Percentiles rank a stretch among this genome's conserved stretches.
Conservation (phyloP, 2,888 invertebrate genomes). For the Bombylius major region DNA sequence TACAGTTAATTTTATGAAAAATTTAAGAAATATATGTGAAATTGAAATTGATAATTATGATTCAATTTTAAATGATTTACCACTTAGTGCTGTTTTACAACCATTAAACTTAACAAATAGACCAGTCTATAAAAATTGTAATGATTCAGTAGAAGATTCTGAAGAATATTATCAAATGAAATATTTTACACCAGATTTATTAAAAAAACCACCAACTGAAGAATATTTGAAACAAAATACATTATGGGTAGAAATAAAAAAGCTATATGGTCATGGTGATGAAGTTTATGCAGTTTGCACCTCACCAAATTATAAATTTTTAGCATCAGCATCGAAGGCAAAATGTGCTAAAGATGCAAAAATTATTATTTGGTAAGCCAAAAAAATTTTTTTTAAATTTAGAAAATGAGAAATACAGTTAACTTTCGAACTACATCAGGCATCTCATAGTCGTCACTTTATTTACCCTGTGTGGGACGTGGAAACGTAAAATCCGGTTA, state of each 20-base stretch:
- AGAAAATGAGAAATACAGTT: no score
- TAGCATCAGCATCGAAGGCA: slow-evolving; percentile 84
- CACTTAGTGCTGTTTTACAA: slow-evolving; percentile 80
- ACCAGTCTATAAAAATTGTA: slow-evolving; percentile 56
- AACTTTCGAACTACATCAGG: not conserved
- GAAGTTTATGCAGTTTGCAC: slow-evolving; percentile 77
- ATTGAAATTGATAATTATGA: slow-evolving; percentile 24
- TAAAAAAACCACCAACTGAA: slow-evolving; percentile 65
- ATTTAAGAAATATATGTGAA: slow-evolving; percentile 49
- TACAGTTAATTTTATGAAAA: slow-evolving; percentile 70
- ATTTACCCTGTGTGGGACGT: not conserved
- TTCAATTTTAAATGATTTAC: slow-evolving; percentile 27
- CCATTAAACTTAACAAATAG: slow-evolving; percentile 93
- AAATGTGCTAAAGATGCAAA: slow-evolving; percentile 68
- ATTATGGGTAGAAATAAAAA: slow-evolving; percentile 91
- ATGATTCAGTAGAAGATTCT: no score
- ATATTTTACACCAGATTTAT: slow-evolving; percentile 43
- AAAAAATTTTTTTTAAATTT: not conserved
- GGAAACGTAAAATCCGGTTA: no score
- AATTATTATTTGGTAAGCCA: slow-evolving; percentile 70
- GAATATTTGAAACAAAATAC: slow-evolving; percentile 86
- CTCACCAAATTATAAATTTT: slow-evolving; percentile 51
- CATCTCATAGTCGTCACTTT: not conserved
- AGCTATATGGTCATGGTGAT: slow-evolving; percentile 94
- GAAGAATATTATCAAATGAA: slow-evolving; percentile 15